phyloP scores from a whole-genome alignment of 2,113 vertebrate genomes.

The Apus apus region DNA sequence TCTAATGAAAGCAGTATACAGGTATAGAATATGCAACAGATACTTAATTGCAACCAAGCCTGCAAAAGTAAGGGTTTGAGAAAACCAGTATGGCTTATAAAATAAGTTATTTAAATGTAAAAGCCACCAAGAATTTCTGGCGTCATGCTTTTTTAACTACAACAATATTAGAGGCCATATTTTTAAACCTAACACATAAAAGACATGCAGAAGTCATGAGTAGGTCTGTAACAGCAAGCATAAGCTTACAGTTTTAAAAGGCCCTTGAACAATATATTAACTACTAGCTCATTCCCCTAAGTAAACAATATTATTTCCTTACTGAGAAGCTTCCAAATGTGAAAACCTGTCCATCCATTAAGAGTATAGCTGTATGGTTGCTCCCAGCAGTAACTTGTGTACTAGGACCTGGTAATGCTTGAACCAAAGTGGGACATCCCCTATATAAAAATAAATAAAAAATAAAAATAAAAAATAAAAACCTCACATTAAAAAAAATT shows the following conservation, averaged over 20 bases:
- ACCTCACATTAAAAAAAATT: not conserved
- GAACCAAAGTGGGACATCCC: constrained; percentile 94
- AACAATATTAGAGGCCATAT: not conserved
- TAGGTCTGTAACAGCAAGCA: not conserved
- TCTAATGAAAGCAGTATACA: not conserved
- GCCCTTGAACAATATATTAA: not conserved
- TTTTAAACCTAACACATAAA: not conserved
- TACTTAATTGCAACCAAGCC: not conserved
- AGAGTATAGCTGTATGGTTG: constrained; percentile 96
- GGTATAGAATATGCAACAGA: not conserved
- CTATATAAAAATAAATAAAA: constrained; percentile 73
- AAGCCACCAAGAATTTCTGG: not conserved
- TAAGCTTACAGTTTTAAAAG: not conserved
- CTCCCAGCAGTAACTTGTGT: constrained; percentile 96
- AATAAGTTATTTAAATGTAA: not conserved
- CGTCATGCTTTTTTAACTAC: not conserved
- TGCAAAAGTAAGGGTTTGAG: not conserved
- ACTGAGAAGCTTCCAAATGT: constrained; percentile 99
- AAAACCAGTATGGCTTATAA: not conserved
- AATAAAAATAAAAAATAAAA: constrained; percentile 39
- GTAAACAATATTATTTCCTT: constrained; percentile 67
- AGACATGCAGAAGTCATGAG: not conserved
- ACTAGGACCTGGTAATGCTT: constrained; percentile 91
- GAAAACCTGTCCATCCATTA: constrained; percentile 96
- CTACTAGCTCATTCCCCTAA: not conserved